Evolutionary conservation across 2,888 invertebrate genomes (phyloP).

Genomic region (Dermolepida albohirtum): DNA sequence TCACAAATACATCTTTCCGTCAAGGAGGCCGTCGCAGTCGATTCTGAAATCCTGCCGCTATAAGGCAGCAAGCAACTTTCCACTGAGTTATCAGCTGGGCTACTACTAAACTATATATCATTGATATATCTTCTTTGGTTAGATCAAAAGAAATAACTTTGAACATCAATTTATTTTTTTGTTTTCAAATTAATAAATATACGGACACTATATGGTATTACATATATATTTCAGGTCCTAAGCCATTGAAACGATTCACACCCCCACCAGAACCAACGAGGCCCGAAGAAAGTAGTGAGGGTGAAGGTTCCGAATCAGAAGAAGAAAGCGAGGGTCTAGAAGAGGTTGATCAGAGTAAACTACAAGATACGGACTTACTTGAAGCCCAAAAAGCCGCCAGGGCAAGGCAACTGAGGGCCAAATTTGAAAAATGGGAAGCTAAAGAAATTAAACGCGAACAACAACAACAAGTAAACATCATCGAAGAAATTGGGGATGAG

Average conservation of each 20-base stretch:
- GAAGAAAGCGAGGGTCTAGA: constrained; percentile 66
- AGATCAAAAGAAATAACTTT: no score
- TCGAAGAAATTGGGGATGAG: constrained; percentile 69
- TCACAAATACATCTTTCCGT: no score
- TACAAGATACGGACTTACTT: constrained; percentile 58
- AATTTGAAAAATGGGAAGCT: constrained; percentile 90
- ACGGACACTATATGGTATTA: not conserved
- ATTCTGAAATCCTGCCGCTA: no score
- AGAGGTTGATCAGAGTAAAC: constrained; percentile 62
- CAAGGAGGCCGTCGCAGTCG: no score
- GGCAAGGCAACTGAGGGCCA: constrained; percentile 85
- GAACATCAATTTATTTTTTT: no score
- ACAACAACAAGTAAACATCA: constrained; percentile 58
- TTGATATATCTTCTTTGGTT: no score
- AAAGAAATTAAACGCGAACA: constrained; percentile 73
- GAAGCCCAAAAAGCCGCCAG: constrained; percentile 79
- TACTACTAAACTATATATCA: no score
- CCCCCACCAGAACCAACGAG: constrained; percentile 80
- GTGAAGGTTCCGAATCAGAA: constrained; percentile 63
- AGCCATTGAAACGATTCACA: constrained; percentile 89
- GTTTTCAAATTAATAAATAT: no score
- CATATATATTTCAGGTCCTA: constrained; percentile 68
- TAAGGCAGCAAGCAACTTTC: no score
- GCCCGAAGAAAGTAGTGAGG: constrained; percentile 59
- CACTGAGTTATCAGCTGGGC: no score